Base-by-base conservation (phyloP, 2,888 invertebrate genomes). In the Pandemis heparana region DNA sequence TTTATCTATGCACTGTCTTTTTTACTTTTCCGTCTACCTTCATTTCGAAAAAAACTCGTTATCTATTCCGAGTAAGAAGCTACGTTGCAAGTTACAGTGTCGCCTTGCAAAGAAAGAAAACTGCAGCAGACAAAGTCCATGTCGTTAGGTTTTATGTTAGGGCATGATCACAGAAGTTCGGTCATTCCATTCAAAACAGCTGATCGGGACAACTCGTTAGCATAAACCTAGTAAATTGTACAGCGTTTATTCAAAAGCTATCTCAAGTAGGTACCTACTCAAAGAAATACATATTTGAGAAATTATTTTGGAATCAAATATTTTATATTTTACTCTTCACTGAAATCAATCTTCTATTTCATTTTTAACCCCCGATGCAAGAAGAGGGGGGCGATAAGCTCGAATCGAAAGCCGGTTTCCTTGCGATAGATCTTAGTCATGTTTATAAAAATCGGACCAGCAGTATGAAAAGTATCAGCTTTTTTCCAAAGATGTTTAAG, bases 81-180 rank as follows among this genome's bases (percentile, higher is more conserved):
- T 56, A 60, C 51, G 32, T 51, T 14, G 39, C 12, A 51, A 68
- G 56, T 68, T 51, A 41, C 41, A 32, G 66, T 73, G 43, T 38
- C 68, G 46, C 43, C 32, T 64, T 69, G 60, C 60, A 60, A 69
- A 64, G 73, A 69, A 80, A 78, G 78, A 83, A 82, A 81, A 78
- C 81, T 80, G 81, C 77, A 79, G 79, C 77, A 79, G 81, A 82
- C 83, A 82, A 79, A 84, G 83, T 81, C 81, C 80, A 78, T 79
- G 81, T 81, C 83, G 82, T 86, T 82, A 79, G 76, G 79, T 85
- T 85, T 86, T 83, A 85, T 80, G 85, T 83, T 78, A 78, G 78
- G 78, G 79, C 83, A 81, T 83, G 84, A 85, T 86, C 80, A 79
- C 82, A 76, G 70, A 80, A 73, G 69, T 73, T 72, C 75, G 72